These are phyloP conservation scores for Noturus placidus DNA, from an alignment of 2,113 vertebrate species.

Conservation along the genomic window DNA sequence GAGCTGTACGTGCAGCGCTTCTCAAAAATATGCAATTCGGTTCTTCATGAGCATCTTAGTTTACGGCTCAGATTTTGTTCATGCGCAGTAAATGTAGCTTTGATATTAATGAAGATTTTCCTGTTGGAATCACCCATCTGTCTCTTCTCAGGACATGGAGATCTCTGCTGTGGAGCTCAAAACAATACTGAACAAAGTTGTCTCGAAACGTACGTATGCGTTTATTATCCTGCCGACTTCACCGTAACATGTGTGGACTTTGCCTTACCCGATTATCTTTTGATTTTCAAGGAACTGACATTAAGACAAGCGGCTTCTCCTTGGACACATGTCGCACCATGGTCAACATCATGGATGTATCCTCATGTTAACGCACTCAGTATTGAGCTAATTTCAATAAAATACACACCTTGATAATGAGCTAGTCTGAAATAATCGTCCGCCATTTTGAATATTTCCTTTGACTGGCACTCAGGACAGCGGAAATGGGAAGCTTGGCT, in stretches of 20 bases:
- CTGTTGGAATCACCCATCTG: not conserved
- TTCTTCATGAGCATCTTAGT: no score
- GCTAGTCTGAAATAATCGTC: not conserved
- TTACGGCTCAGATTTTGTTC: no score
- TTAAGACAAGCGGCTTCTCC: constrained; percentile 85
- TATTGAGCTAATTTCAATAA: not conserved
- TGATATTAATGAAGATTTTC: not conserved
- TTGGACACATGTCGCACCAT: constrained; percentile 82
- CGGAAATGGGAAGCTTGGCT: constrained; percentile 77
- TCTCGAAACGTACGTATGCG: constrained; percentile 76
- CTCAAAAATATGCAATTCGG: not conserved
- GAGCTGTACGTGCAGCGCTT: constrained; percentile 66
- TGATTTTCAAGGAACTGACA: constrained; percentile 76
- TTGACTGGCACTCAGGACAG: constrained; percentile 68
- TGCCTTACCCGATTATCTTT: not conserved
- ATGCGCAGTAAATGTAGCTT: no score
- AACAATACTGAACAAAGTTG: constrained; percentile 77
- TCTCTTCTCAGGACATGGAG: constrained; percentile 77
- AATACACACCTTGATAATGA: not conserved
- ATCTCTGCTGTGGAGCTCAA: constrained; percentile 76
- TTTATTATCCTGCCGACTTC: not conserved
- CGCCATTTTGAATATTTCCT: not conserved
- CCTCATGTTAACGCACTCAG: constrained; percentile 63
- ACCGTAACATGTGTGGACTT: not conserved
- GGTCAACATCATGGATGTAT: constrained; percentile 91